Base-by-base conservation (phyloP, 2,797 vertebrate genomes). In the Bradypus variegatus region DNA sequence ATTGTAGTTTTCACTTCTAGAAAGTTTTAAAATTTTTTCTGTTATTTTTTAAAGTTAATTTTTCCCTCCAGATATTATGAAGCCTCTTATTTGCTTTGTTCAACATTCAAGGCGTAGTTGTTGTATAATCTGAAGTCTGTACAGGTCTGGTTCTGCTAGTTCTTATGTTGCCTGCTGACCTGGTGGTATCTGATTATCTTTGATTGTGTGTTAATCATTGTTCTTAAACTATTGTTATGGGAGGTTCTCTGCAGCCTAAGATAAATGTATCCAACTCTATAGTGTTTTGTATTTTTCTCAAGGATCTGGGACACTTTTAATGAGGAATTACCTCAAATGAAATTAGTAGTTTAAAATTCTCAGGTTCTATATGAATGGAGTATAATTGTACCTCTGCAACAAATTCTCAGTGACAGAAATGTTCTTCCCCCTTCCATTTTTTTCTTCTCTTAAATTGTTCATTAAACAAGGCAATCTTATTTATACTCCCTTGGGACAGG, bases 161-260 rank as follows among this genome's bases (percentile, higher is more conserved):
- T 82, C 29, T 85, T 69, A 33, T 8, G 2, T 41, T 89, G 48
- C n/a, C 77, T 84, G 75, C 38, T 72, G 58, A 94, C 65, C 65
- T 91, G 78, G n/a, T 87, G 29, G 29, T 84, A 55, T 78, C 76
- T 90, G 58, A 15, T 93, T 64, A 95, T 89, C 65, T 90, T 91
- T 94, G 69, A 70, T 38, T 84, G 0, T 50, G 21, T 72, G 18
- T 3, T 94, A 86, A 92, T 90, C 58, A 91, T 36, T 89, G 16
- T 64, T 81, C 86, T 36, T 75, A 31, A 89, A 85, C 48, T 72
- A 41, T 64, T 85, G 41, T 55, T 21, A 6, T 18, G 3, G 19
- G 2, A 38, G 2, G 15, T 16, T 85, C 25, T 72, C 50, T 70
- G 18, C 88, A 16, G 13, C 38, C 25, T 85, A 23, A 6, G n/a